These are phyloP conservation scores for Alectoris magna DNA, from an alignment of 2,797 vertebrate species.

Conservation along the genomic window DNA sequence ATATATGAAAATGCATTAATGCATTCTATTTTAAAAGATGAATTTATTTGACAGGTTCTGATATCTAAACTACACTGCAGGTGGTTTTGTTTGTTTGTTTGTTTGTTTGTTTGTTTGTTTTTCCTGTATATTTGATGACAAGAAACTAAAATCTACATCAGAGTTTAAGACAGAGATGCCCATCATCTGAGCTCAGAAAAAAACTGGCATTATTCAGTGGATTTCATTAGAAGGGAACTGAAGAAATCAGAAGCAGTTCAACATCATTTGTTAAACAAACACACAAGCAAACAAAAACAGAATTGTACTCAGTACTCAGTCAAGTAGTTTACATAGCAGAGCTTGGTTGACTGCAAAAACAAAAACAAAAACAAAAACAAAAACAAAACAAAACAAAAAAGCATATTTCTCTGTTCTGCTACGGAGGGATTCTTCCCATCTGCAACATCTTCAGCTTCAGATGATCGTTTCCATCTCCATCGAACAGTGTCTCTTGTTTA, in stretches of 20 bases:
- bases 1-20: not conserved
- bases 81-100: too few species aligned
- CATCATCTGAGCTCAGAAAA: not conserved
- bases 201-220: not conserved
- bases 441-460: not conserved
- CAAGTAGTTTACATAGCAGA: not conserved
- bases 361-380: not conserved
- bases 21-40: not conserved
- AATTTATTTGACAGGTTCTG: not conserved
- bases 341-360: not conserved
- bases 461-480: not conserved
- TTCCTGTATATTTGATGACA: not conserved
- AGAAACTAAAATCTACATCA: not conserved
- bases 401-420: not conserved
- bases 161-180: not conserved
- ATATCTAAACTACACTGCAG: not conserved
- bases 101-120: not conserved
- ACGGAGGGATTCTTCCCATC: not conserved
- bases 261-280: not conserved
- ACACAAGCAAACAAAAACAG: fast-evolving
- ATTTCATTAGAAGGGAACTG: not conserved
- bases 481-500: not conserved
- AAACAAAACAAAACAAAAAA: not conserved
- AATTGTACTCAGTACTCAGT: not conserved
- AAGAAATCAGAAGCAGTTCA: not conserved